Evolutionary conservation across 2,797 vertebrate species (phyloP), one percentile per base, ranked within the genome.

Genomic region (Masticophis lateralis): DNA sequence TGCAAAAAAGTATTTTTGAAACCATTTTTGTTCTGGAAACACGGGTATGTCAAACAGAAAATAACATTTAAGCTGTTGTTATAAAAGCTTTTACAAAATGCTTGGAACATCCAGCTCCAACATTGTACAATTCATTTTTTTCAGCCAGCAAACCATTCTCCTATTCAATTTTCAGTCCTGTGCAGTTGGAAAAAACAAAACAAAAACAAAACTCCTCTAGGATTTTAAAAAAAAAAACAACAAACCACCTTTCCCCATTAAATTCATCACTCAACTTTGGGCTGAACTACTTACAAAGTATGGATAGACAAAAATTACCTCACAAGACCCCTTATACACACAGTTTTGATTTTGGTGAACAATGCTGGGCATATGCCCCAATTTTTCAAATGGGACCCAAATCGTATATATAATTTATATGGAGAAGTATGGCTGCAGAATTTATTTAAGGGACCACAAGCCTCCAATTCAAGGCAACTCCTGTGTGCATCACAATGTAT

Each of bases 1-100:
- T 98, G 97, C 98, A 98, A 98, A 98, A 98, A 94, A 69, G 90
- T 90, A 25, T 93, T 90, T 96, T 87, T 94, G 55, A 87, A 91
- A 94, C 95, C 94, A 96, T 96, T 95, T 92, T 96, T 97, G 97
- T 97, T 96, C 90, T 96, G 96, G 97, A 97, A 96, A 96, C 91
- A 94, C 92, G 61, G 91, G 94, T 94, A 95, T 94, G 92, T 95
- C 95, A 95, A 96, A 92, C 94, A 89, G 95, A 95, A 57, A 60
- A 69, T 94, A 93, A 94, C 92, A 91, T 92, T 89, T 88, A 27
- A 96, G 90, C 90, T 95, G 94, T 95, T 94, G 94, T 93, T 94
- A 93, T n/a, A 66, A 66, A 4, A 92, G 94, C 92, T 93, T 95
- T 95, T 53, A 86, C 56, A 83, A 83, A 74, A 60, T 61, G n/a